These are phyloP conservation scores for Petaurus breviceps DNA, from an alignment of 2,113 vertebrate species.

Conservation along the genomic window DNA sequence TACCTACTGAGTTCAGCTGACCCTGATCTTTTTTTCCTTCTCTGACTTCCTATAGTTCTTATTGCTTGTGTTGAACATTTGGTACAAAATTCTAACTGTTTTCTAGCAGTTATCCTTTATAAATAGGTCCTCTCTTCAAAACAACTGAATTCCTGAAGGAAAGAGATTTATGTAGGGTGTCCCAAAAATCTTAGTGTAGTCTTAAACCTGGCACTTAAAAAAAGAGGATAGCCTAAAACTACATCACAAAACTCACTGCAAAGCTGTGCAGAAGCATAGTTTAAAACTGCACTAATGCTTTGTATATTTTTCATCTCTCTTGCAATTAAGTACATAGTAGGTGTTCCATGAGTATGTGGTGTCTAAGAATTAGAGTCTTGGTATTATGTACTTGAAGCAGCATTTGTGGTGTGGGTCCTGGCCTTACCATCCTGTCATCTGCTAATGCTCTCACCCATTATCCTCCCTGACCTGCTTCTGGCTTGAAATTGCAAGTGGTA, in stretches of 20 bases:
- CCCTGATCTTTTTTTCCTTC: neutral
- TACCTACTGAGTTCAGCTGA: too few relatives aligned
- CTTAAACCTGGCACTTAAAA: neutral
- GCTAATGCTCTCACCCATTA: neutral
- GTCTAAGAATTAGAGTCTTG: neutral
- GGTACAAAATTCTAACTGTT: neutral
- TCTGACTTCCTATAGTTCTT: neutral
- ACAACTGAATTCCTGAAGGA: neutral
- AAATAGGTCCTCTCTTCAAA: neutral
- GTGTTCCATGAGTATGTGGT: neutral
- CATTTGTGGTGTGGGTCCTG: neutral
- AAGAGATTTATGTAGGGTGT: neutral
- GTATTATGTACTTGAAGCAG: neutral
- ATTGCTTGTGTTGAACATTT: neutral
- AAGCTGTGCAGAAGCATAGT: neutral
- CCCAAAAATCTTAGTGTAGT: neutral
- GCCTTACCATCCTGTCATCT: neutral
- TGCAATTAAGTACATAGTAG: neutral
- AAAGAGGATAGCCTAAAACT: too few relatives aligned
- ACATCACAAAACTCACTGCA: too few relatives aligned
- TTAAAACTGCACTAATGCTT: neutral
- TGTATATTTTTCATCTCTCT: neutral
- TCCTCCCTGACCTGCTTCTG: neutral
- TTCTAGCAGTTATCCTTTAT: neutral
- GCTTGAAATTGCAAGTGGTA: neutral